Conservation (phyloP, 2,888 invertebrate species). For the Drosophila pseudotalamancana region DNA sequence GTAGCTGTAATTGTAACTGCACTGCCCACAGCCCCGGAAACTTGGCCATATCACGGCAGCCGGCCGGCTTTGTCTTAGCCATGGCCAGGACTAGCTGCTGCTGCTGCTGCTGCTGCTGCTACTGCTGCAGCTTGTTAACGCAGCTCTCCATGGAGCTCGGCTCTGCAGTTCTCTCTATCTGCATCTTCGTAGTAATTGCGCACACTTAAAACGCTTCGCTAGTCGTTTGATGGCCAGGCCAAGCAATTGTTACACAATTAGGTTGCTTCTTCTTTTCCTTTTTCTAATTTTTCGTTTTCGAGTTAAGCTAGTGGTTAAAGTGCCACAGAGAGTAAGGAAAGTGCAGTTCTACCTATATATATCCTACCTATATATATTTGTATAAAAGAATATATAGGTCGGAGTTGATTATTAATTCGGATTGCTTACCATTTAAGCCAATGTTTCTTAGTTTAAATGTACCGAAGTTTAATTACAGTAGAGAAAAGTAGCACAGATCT, state of each 20-base stretch:
- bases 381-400: no score
- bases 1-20: constrained; percentile 61
- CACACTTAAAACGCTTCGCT: constrained; percentile 76
- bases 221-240: constrained; percentile 61
- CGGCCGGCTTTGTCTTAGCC: constrained; percentile 46
- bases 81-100: constrained; percentile 1
- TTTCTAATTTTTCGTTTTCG: neutral
- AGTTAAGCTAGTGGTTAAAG: neutral
- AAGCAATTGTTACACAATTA: constrained; percentile 75
- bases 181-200: constrained; percentile 71
- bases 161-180: constrained; percentile 50
- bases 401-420: no score
- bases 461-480: no score
- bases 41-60: constrained; percentile 56
- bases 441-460: no score
- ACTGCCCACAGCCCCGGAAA: constrained; percentile 39
- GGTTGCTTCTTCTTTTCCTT: constrained; percentile 36
- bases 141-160: neutral
- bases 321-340: neutral
- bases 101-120: neutral
- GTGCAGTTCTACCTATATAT: no score
- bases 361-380: no score
- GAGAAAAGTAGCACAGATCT: no score
- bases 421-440: no score
- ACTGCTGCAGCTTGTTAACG: constrained; percentile 52